These are phyloP conservation scores for Bucorvus abyssinicus DNA, from an alignment of 2,797 vertebrate genomes.

Conservation along the genomic window DNA sequence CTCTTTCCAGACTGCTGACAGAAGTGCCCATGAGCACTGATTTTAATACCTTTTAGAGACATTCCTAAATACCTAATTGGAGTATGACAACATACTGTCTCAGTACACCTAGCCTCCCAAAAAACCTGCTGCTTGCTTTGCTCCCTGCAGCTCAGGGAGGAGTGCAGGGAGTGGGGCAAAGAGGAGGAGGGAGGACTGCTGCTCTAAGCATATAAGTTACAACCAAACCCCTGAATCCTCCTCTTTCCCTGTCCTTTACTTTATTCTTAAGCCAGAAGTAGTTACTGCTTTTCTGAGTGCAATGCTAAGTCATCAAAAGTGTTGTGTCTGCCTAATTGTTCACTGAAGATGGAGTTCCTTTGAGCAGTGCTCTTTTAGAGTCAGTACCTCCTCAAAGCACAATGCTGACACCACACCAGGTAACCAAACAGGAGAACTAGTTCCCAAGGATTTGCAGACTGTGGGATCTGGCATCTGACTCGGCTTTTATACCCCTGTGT, in stretches of 20 bases:
- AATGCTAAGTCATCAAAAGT: constrained; percentile 34
- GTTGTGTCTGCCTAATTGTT: neutral
- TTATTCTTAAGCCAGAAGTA: constrained; percentile 57
- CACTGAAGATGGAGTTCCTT: neutral
- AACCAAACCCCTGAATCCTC: neutral
- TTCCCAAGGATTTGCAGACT: constrained; percentile 40
- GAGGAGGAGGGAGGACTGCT: neutral
- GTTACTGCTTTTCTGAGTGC: constrained; percentile 24
- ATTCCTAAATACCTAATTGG: neutral
- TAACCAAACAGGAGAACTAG: constrained; percentile 17
- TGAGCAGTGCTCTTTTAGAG: neutral
- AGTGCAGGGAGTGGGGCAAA: neutral
- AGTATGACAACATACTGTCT: neutral
- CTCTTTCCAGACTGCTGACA: neutral
- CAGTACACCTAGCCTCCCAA: neutral
- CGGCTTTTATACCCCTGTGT: neutral
- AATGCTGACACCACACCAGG: neutral
- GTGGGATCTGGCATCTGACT: neutral
- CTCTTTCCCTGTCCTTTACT: neutral
- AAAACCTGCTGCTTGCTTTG: neutral
- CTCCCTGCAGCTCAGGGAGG: neutral
- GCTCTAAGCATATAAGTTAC: neutral
- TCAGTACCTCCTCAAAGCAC: constrained; percentile 13
- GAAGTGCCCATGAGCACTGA: neutral
- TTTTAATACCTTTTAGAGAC: neutral